Conservation (phyloP, 1,140 invertebrate species). For the Dendrolimus kikuchii region DNA sequence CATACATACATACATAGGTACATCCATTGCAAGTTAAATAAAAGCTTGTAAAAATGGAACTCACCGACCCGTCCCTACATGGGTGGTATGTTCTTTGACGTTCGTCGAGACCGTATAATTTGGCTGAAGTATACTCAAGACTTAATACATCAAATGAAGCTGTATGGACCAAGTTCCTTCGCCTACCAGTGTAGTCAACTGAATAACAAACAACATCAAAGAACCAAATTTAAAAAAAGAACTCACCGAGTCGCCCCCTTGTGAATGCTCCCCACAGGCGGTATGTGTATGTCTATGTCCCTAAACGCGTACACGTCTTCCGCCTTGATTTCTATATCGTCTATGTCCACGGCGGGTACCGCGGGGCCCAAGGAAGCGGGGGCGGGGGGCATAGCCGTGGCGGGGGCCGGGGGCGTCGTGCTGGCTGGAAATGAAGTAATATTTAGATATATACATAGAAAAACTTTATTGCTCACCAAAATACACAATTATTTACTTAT, state of each 20-base stretch:
- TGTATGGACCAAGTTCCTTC: background rate
- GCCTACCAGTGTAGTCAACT: background rate
- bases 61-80: too few species aligned
- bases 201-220: background rate
- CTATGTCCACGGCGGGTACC: constrained; percentile 57
- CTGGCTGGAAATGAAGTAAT: constrained; percentile 15
- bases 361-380: constrained; percentile 8
- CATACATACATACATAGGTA: too few species aligned
- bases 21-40: too few species aligned
- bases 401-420: constrained; percentile 15
- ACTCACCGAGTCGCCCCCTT: constrained; percentile 33
- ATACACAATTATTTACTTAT: too few species aligned
- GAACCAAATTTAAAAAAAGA: background rate
- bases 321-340: constrained; percentile 67
- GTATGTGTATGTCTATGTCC: constrained; percentile 70
- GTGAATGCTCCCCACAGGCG: constrained; percentile 54
- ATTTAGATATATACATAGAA: too few species aligned
- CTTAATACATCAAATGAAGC: background rate
- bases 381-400: constrained; percentile 9
- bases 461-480: background rate
- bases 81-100: background rate
- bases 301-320: constrained; percentile 67
- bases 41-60: too few species aligned
- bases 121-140: too few species aligned
- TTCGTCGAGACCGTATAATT: too few species aligned